Conservation (phyloP, 2,888 invertebrate species). For the Mesorhabditis spiculigera region DNA sequence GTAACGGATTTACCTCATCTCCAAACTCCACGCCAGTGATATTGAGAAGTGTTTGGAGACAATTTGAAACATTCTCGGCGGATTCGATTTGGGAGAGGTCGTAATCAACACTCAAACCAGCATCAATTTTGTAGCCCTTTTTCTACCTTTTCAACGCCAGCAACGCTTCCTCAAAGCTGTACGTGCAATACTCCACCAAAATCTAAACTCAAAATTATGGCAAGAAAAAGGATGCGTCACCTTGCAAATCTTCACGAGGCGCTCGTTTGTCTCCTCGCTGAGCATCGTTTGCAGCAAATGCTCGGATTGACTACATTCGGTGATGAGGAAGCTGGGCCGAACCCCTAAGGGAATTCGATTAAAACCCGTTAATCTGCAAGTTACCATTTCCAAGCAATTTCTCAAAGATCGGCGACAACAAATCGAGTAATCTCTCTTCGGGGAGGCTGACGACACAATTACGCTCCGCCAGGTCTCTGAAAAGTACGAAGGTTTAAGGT, state of each 20-base stretch:
- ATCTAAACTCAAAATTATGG: not conserved
- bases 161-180: not conserved
- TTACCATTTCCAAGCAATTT: not conserved
- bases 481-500: not conserved
- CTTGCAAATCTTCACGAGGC: not conserved
- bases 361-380: not conserved
- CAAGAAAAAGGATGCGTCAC: not conserved
- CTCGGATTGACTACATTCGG: not conserved
- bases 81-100: not conserved
- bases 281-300: not conserved
- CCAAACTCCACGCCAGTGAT: not conserved
- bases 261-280: not conserved
- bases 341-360: not conserved
- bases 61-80: not conserved
- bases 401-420: not conserved
- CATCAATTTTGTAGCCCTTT: not conserved
- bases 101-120: not conserved
- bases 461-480: not conserved
- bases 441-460: not conserved
- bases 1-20: not conserved
- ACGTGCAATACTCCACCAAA: not conserved
- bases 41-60: not conserved
- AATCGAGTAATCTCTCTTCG: not conserved
- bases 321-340: not conserved
- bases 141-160: constrained; percentile 1